phyloP scores from a whole-genome alignment of 1,140 invertebrate genomes.

The Dreissena rostriformis region DNA sequence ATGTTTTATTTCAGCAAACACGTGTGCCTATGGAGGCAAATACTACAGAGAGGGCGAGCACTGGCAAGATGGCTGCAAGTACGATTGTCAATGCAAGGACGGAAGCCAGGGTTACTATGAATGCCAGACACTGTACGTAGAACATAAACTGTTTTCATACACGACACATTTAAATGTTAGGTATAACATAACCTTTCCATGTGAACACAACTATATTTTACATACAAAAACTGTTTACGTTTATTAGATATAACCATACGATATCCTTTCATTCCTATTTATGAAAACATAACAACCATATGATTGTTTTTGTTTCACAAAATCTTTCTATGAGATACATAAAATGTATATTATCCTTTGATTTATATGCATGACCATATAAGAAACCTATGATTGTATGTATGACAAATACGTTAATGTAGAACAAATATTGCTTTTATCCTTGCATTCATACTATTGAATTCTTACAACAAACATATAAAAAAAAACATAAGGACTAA shows the following conservation, averaged over 20 bases:
- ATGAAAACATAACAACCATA: neutral
- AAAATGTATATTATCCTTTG: too few relatives aligned
- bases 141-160: neutral
- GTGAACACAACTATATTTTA: neutral
- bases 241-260: neutral
- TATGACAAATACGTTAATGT: too few relatives aligned
- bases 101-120: constrained; percentile 68
- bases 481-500: too few relatives aligned
- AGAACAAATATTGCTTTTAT: too few relatives aligned
- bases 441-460: too few relatives aligned
- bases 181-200: neutral
- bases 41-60: constrained; percentile 66
- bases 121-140: constrained; percentile 67
- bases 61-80: constrained; percentile 74
- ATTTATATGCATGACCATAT: too few relatives aligned
- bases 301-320: neutral
- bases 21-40: constrained; percentile 68
- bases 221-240: neutral
- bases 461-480: too few relatives aligned
- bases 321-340: neutral
- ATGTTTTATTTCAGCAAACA: constrained; percentile 43
- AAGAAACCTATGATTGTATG: too few relatives aligned
- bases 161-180: neutral
- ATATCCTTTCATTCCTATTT: neutral
- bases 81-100: constrained; percentile 73